Evolutionary conservation across 2,888 invertebrate genomes (phyloP).

Genomic region (Koerneria pararmatus): DNA sequence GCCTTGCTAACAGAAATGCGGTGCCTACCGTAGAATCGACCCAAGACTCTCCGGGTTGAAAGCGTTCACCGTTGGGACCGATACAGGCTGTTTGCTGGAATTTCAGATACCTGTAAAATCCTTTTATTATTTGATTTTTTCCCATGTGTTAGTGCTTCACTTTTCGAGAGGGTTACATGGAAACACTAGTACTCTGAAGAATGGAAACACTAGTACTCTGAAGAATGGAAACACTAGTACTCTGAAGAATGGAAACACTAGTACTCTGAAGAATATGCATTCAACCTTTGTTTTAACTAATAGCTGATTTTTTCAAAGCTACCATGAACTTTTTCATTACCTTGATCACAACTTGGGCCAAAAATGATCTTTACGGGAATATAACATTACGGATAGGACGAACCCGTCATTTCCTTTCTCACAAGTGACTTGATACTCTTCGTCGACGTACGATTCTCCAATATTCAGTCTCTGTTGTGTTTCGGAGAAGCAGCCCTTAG

Average conservation of each 20-base stretch:
- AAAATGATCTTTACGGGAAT: no score
- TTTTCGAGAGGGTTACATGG: no score
- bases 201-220: no score
- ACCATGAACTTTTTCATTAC: no score
- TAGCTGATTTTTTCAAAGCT: no score
- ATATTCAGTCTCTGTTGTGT: slow-evolving; percentile 36
- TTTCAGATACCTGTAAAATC: slow-evolving; percentile 32
- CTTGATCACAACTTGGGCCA: no score
- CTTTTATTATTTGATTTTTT: background rate
- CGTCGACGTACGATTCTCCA: slow-evolving; percentile 36
- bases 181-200: no score
- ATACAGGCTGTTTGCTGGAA: slow-evolving; percentile 46
- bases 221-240: background rate
- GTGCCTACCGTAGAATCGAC: slow-evolving; percentile 40
- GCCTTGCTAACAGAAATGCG: no score
- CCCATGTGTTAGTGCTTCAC: no score
- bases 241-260: background rate
- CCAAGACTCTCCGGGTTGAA: slow-evolving; percentile 44
- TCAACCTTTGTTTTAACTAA: no score
- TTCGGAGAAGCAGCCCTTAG: slow-evolving; percentile 43
- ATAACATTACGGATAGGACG: no score
- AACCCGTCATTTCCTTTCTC: slow-evolving; percentile 2
- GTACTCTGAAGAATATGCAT: no score
- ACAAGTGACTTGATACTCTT: slow-evolving; percentile 38
- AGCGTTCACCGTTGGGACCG: slow-evolving; percentile 31